Conservation (phyloP, 1,140 invertebrate genomes). For the Anastatus disparis region DNA sequence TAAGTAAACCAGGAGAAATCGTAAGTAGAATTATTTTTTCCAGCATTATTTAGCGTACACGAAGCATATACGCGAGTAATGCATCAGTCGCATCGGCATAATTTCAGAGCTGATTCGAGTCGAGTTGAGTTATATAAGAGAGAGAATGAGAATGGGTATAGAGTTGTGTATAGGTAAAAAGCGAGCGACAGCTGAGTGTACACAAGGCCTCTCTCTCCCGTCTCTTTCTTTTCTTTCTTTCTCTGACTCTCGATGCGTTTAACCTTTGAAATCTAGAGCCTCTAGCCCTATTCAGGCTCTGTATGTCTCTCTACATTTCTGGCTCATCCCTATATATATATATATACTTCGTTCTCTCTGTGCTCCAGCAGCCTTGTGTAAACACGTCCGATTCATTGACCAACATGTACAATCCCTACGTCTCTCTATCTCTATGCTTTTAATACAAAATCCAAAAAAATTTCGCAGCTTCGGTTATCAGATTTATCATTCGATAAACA, state of each 20-base stretch:
- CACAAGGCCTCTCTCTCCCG: constrained; percentile 10
- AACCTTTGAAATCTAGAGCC: constrained; percentile 35
- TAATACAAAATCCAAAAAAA: too few relatives aligned
- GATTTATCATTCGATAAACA: constrained; percentile 30
- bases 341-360: background rate
- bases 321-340: background rate
- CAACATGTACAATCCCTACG: too few relatives aligned
- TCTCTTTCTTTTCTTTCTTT: background rate
- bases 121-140: too few relatives aligned
- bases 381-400: constrained; percentile 34
- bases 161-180: constrained; percentile 35
- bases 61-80: constrained; percentile 12
- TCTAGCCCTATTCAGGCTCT: constrained; percentile 13
- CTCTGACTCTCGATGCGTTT: constrained; percentile 43
- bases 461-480: constrained; percentile 19
- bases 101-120: background rate
- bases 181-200: constrained; percentile 40
- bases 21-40: too few relatives aligned
- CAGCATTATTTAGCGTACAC: too few relatives aligned
- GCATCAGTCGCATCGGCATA: background rate
- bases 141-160: constrained; percentile 21
- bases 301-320: constrained; percentile 2
- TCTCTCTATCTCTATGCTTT: too few relatives aligned
- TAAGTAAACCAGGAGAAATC: too few relatives aligned
- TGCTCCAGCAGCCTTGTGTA: constrained; percentile 37